A percentile compares a stretch with the other conserved stretches of the same genome.
These are phyloP conservation scores for Potamarius usumacintae DNA, from an alignment of 2,113 vertebrate species.

Conservation along the genomic window DNA sequence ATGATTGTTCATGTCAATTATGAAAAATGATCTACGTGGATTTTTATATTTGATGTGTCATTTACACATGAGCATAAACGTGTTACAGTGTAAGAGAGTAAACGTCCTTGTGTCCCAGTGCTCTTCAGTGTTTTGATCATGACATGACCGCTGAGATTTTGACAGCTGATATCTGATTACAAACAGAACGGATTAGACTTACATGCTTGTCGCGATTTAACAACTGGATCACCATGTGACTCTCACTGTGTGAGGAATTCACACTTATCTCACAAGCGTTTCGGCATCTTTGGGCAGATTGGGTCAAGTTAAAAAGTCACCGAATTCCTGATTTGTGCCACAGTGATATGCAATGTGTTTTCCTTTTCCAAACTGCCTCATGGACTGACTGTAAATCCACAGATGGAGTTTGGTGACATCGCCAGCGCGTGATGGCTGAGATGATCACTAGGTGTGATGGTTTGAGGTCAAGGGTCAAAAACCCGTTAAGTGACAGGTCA, in stretches of 20 bases:
- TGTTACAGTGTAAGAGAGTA: neutral
- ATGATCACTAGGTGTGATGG: neutral
- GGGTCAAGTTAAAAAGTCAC: neutral
- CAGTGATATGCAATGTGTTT: neutral
- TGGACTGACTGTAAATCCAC: neutral
- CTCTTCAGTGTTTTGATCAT: neutral
- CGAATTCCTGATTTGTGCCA: neutral
- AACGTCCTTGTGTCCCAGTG: neutral
- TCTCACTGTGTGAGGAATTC: neutral
- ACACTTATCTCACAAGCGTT: neutral
- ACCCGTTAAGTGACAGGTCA: conserved; percentile 13
- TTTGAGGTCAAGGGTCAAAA: conserved; percentile 23
- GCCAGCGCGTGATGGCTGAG: neutral
- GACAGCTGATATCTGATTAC: neutral
- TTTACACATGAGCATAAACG: neutral
- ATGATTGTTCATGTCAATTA: neutral
- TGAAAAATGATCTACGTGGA: neutral
- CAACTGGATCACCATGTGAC: neutral
- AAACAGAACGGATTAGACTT: neutral
- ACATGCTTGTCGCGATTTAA: neutral
- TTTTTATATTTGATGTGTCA: neutral
- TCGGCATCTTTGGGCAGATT: neutral
- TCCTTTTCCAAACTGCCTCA: neutral
- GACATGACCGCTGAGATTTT: neutral
- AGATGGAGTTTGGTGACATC: neutral